Evolutionary conservation across 2,888 invertebrate genomes (phyloP), one percentile per base, ranked within the genome.

Genomic region (Melanotus villosus): DNA sequence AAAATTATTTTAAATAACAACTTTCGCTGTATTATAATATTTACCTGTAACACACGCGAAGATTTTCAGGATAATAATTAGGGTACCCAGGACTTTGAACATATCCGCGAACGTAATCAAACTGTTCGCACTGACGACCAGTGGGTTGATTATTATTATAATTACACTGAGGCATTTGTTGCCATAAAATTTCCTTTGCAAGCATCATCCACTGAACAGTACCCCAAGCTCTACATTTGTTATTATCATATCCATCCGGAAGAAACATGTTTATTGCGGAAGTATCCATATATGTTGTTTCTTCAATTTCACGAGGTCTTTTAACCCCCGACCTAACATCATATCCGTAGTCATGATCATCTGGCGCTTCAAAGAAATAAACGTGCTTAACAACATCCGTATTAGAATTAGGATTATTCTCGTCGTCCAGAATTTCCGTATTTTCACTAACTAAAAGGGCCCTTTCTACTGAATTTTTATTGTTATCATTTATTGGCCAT

Each of bases 11-110:
- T 4, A 38, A 38, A 38, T 5, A 3, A 14, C 5, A 38, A n/a
- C n/a, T 16, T 16, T 6, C 12, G 14, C 14, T 21, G 21, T n/a
- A 5, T 52, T 18, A 0, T 30, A 32, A 7, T 41, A 34, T 38
- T 52, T 52, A 87, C 87, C 87, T 84, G 77, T 85, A 87, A 72
- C 87, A 87, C 52, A 81, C 74, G 64, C 84, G 81, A 41, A 84
- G 65, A 74, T 85, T 84, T 64, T 78, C 77, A 0, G 85, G 84
- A 78, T 87, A 87, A 68, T 76, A 80, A 62, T 78, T 79, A 1
- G 87, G 87, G 80, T 86, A 87, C 36, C 82, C 81, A 1, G 86
- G 85, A 60, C 85, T 86, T 36, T 81, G 80, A 32, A 87, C 79
- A 45, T 80, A 80, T n/a, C 87, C 87, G 67, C 80, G 78, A 36